A percentile compares a stretch with the other conserved stretches of the same genome.
phyloP scores from a whole-genome alignment of 2,888 invertebrate genomes.

The Ophioninae sp. region DNA sequence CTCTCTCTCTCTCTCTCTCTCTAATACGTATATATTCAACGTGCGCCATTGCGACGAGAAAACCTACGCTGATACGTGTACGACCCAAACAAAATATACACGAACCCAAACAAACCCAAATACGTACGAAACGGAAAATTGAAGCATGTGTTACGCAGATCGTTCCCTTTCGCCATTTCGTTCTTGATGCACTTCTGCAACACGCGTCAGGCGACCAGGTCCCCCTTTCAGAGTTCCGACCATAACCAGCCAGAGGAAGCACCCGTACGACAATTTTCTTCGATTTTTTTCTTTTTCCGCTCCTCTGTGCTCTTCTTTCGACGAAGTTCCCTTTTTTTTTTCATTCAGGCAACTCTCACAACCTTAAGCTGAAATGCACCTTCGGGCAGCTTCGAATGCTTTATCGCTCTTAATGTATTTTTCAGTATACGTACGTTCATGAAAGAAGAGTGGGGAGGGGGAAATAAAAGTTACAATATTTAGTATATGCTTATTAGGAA shows the following conservation, averaged over 20 bases:
- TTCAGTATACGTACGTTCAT: background rate
- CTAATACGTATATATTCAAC: background rate
- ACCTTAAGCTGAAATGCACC: conserved; percentile 56
- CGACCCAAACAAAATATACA: background rate
- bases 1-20: conserved; percentile 41
- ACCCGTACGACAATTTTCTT: conserved; percentile 26
- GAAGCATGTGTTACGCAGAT: background rate
- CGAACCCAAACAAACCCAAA: background rate
- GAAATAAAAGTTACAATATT: too few species aligned
- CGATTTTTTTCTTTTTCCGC: background rate
- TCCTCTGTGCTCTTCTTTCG: conserved; percentile 22
- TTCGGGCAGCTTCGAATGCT: conserved; percentile 27
- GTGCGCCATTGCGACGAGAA: conserved; percentile 13
- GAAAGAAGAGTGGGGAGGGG: too few species aligned
- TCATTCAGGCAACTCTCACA: conserved; percentile 29
- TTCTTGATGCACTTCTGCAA: conserved; percentile 50
- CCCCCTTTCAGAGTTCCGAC: background rate
- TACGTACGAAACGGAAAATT: background rate
- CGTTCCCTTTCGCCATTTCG: conserved; percentile 48
- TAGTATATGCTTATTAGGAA: too few species aligned
- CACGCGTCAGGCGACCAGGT: too few species aligned
- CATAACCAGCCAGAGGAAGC: conserved; percentile 9
- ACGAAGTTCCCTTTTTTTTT: conserved; percentile 37
- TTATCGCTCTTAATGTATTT: conserved; percentile 48
- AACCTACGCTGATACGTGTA: conserved; percentile 1